Evolutionary conservation across 2,113 vertebrate genomes (phyloP).

Genomic region (Lates calcarifer): DNA sequence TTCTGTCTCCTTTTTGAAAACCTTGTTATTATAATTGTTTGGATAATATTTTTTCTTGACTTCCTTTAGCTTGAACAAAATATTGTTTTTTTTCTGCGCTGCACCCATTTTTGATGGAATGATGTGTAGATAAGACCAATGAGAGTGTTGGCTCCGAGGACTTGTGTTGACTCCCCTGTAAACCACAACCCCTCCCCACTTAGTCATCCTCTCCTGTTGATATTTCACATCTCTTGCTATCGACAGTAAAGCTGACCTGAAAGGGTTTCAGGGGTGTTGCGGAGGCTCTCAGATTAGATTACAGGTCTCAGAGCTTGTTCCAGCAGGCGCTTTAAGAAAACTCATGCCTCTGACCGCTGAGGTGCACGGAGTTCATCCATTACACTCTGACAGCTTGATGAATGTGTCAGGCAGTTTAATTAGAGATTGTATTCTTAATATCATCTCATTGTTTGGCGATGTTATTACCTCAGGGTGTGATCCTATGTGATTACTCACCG

Average conservation of each 20-base stretch:
- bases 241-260: conserved; percentile 23
- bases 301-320: conserved; percentile 35
- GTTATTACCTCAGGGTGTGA: conserved; percentile 32
- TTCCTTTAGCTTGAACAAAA: neutral
- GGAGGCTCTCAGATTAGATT: conserved; percentile 10
- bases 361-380: conserved; percentile 32
- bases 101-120: neutral
- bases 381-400: conserved; percentile 52
- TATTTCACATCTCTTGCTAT: conserved; percentile 3
- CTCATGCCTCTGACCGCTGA: conserved; percentile 3
- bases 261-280: neutral
- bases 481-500: conserved; percentile 33
- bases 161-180: neutral
- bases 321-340: conserved; percentile 17
- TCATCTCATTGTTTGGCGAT: conserved; percentile 41
- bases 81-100: neutral
- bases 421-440: conserved; percentile 45
- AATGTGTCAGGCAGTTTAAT: conserved; percentile 61
- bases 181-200: conserved; percentile 9
- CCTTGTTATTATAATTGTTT: neutral
- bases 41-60: neutral
- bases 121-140: neutral
- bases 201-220: conserved; percentile 10
- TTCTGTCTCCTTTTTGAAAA: neutral
- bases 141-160: neutral